These are phyloP conservation scores for silkworm (Bombyx mori) DNA, from an alignment of 1,140 invertebrate genomes.

Conservation along the genomic window ASM3026992v2 NC_085124.1:8207501-8208000, in stretches of 20 bases:
- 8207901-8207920: not conserved
- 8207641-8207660: conserved; percentile 51
- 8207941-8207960: conserved; percentile 16
- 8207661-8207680: conserved; percentile 36
- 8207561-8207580: too few relatives aligned
- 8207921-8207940: not conserved
- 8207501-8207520: too few relatives aligned
- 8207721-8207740: conserved; percentile 60
- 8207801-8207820: too few relatives aligned
- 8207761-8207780: conserved; percentile 20
- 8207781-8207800: too few relatives aligned
- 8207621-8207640: conserved; percentile 63
- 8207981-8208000: conserved; percentile 5
- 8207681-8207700: conserved; percentile 60
- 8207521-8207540: too few relatives aligned
- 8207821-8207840: too few relatives aligned
- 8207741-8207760: conserved; percentile 30
- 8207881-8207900: too few relatives aligned
- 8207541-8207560: too few relatives aligned
- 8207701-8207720: conserved; percentile 55
- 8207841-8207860: too few relatives aligned
- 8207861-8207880: too few relatives aligned
- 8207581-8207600: conserved; percentile 26
- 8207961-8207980: conserved; percentile 18
- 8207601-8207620: conserved; percentile 55